Evolutionary conservation across 1,140 invertebrate species (phyloP).

Genomic region (Sogatella furcifera): DNA sequence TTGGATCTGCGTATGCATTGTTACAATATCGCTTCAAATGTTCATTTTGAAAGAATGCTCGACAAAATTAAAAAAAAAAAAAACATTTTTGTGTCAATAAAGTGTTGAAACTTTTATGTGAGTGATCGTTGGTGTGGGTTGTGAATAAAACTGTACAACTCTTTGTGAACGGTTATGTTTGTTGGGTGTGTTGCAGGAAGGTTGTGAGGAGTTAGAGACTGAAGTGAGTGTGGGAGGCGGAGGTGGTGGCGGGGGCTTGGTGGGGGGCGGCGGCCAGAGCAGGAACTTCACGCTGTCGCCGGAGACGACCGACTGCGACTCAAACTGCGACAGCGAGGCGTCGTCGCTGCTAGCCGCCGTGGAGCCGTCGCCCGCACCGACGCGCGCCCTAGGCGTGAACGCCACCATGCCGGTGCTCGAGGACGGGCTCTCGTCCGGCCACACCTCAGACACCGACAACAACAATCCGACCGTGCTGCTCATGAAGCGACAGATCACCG

Average conservation of each 20-base stretch:
- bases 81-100: too few species aligned
- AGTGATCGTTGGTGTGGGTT: too few species aligned
- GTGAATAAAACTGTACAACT: not conserved
- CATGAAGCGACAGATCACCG: slow-evolving; percentile 62
- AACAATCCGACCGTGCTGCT: slow-evolving; percentile 55
- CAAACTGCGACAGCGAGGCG: slow-evolving; percentile 49
- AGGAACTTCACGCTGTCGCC: slow-evolving; percentile 82
- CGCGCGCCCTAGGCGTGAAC: slow-evolving; percentile 39
- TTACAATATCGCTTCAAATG: too few species aligned
- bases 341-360: slow-evolving; percentile 24
- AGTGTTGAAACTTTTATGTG: too few species aligned
- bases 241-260: not conserved
- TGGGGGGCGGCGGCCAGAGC: slow-evolving; percentile 17
- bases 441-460: slow-evolving; percentile 85
- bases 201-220: slow-evolving; percentile 21
- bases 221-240: slow-evolving; percentile 16
- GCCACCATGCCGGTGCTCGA: slow-evolving; percentile 87
- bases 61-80: too few species aligned
- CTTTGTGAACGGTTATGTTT: not conserved
- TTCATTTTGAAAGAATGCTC: too few species aligned
- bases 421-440: slow-evolving; percentile 83
- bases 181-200: slow-evolving; percentile 15
- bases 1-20: too few species aligned
- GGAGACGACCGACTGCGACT: slow-evolving; percentile 92
- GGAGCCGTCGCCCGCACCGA: slow-evolving; percentile 26